phyloP scores from a whole-genome alignment of 2,113 vertebrate species.

The Notothenia rossii region DNA sequence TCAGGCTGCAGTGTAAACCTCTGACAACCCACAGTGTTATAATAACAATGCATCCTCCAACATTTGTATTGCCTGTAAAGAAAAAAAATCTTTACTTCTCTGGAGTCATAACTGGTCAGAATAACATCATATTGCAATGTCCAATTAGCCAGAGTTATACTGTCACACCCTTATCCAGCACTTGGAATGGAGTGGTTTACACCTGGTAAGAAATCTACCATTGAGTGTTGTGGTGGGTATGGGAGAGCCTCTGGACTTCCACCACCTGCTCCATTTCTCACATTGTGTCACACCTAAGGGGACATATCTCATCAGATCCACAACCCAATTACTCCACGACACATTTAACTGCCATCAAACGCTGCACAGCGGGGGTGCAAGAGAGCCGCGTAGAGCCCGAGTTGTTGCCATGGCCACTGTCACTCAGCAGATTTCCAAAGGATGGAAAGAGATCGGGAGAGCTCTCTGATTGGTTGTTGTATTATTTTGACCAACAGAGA shows the following conservation, averaged over 20 bases:
- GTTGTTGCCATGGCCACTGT: slow-evolving; percentile 83
- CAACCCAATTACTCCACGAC: slow-evolving; percentile 80
- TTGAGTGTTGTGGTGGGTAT: slow-evolving; percentile 36
- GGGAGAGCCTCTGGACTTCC: slow-evolving; percentile 72
- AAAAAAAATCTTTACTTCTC: background rate
- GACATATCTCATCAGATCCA: slow-evolving; percentile 75
- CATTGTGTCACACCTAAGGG: slow-evolving; percentile 81
- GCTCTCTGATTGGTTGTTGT: slow-evolving; percentile 61
- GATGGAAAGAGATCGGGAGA: slow-evolving; percentile 53
- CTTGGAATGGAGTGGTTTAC: slow-evolving; percentile 45
- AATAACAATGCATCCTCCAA: background rate
- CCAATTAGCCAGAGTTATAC: background rate
- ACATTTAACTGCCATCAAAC: slow-evolving; percentile 78
- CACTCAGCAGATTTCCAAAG: slow-evolving; percentile 79
- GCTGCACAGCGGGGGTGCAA: slow-evolving; percentile 67
- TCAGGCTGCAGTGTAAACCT: background rate
- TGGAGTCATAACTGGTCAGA: background rate
- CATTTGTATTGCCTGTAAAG: background rate
- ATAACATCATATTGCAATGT: background rate
- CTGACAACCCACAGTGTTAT: background rate
- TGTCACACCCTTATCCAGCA: background rate
- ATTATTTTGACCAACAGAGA: slow-evolving; percentile 68
- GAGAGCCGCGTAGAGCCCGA: slow-evolving; percentile 58
- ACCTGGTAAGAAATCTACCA: slow-evolving; percentile 57
- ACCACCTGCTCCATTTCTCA: slow-evolving; percentile 81